Conservation (phyloP, 2,113 vertebrate species). For the Pongo pygmaeus region DNA sequence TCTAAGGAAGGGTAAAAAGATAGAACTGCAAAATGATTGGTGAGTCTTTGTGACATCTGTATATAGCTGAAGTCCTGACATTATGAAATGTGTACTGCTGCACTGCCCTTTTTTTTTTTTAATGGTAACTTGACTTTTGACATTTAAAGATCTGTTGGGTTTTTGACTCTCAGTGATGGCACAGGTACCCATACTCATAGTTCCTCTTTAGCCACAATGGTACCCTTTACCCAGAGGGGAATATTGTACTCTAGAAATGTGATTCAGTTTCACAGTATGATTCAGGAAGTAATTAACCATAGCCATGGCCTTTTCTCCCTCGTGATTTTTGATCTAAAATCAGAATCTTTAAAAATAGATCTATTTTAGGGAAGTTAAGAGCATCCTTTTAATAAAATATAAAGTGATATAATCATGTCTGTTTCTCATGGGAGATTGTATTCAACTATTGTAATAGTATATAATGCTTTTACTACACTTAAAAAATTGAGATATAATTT, state of each 20-base stretch:
- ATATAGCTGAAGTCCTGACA: background rate
- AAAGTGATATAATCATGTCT: background rate
- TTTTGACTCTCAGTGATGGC: background rate
- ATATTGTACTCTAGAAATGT: background rate
- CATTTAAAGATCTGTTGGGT: background rate
- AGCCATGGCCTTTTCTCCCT: background rate
- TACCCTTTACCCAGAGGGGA: background rate
- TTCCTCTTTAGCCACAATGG: background rate
- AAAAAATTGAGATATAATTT: conserved; percentile 25
- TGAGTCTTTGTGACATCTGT: background rate
- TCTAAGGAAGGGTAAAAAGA: background rate
- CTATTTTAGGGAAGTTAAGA: background rate
- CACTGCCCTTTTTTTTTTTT: background rate
- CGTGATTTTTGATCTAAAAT: background rate
- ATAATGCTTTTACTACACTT: background rate
- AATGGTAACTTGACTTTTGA: background rate
- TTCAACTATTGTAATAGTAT: background rate
- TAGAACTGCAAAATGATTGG: background rate
- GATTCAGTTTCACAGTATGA: background rate
- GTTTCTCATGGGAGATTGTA: conserved; percentile 20
- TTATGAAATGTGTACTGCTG: background rate
- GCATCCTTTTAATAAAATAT: background rate
- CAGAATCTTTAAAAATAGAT: background rate
- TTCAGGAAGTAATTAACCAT: background rate
- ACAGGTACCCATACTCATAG: background rate